A percentile compares a stretch with the other conserved stretches of the same genome.
Evolutionary conservation across 2,888 invertebrate species (phyloP).

Genomic region (Agrotis exclamationis): DNA sequence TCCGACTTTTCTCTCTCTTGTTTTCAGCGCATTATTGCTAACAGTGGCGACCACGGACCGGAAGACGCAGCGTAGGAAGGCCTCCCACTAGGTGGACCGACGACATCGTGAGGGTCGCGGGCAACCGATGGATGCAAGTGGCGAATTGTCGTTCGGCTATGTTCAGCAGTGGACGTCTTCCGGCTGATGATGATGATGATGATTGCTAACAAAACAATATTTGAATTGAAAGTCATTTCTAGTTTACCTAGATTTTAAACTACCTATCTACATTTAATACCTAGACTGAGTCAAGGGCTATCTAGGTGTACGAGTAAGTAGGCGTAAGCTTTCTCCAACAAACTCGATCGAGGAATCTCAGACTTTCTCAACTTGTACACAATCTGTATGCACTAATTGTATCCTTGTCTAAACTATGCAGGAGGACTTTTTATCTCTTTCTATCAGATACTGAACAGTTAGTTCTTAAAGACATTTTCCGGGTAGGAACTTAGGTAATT

Average conservation of each 20-base stretch:
- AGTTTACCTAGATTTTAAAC: background rate
- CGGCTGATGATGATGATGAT: too few species aligned
- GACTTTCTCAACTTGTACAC: slow-evolving; percentile 49
- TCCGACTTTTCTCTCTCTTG: too few species aligned
- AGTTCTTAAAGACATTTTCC: slow-evolving; percentile 25
- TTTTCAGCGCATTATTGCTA: too few species aligned
- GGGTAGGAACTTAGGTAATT: slow-evolving; percentile 29
- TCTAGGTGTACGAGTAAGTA: slow-evolving; percentile 34
- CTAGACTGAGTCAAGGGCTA: slow-evolving; percentile 50
- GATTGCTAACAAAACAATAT: too few species aligned
- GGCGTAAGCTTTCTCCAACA: slow-evolving; percentile 57
- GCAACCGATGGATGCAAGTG: too few species aligned
- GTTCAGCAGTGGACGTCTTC: too few species aligned
- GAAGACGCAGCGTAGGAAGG: too few species aligned
- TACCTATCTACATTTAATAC: background rate
- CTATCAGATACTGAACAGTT: slow-evolving; percentile 7
- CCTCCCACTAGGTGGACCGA: too few species aligned
- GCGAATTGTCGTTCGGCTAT: too few species aligned
- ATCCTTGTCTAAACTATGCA: slow-evolving; percentile 32
- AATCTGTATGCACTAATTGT: slow-evolving; percentile 31
- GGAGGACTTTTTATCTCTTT: slow-evolving; percentile 20
- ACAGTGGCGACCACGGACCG: too few species aligned
- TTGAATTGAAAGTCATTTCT: too few species aligned
- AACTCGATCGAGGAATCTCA: slow-evolving; percentile 45
- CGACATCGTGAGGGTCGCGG: too few species aligned